phyloP scores from a whole-genome alignment of 2,888 invertebrate genomes.

The Tenthredo scrophulariae region DNA sequence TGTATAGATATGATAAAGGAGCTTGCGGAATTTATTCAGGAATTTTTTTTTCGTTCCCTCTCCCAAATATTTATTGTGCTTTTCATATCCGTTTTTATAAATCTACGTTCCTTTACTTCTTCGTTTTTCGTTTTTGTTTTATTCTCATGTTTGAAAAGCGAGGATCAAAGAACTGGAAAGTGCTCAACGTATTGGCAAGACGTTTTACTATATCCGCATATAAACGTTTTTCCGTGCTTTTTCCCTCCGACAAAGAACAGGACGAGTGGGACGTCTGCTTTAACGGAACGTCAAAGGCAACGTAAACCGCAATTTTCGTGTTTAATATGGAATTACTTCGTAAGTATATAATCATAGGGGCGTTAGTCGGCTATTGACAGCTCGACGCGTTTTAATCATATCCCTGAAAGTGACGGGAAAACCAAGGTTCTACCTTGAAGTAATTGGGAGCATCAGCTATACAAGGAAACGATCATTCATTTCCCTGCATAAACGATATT shows the following conservation, averaged over 20 bases:
- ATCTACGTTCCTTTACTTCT: not conserved
- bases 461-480: slow-evolving; percentile 12
- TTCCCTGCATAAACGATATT: not conserved
- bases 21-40: not conserved
- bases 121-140: not conserved
- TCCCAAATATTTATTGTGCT: not conserved
- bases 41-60: not conserved
- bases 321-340: not conserved
- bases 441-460: not conserved
- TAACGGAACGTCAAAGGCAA: not conserved
- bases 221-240: not conserved
- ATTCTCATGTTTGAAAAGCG: not conserved
- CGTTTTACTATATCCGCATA: not conserved
- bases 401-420: not conserved
- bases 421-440: not conserved
- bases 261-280: not conserved
- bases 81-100: not conserved
- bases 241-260: not conserved
- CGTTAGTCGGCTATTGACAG: not conserved
- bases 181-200: not conserved
- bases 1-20: not conserved
- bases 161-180: not conserved
- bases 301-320: not conserved
- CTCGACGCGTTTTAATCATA: slow-evolving; percentile 4
- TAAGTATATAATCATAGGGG: slow-evolving; percentile 4